Evolutionary conservation across 2,888 invertebrate genomes (phyloP).

Genomic region (Plebejus anna): DNA sequence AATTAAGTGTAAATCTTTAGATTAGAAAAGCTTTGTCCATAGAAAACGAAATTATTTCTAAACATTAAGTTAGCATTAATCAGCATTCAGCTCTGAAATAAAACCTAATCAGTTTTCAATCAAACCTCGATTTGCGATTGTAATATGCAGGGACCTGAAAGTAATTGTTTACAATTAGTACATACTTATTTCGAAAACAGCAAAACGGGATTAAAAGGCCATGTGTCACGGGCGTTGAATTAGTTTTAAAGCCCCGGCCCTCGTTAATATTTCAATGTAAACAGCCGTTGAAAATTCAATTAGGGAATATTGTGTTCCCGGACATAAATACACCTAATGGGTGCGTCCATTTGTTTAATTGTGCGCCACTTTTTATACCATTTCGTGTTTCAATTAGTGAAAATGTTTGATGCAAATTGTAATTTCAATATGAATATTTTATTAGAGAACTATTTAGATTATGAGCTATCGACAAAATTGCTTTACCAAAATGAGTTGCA

Average conservation of each 20-base stretch:
- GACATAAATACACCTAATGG: constrained; percentile 18
- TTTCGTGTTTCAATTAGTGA: constrained; percentile 13
- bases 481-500: too few relatives aligned
- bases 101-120: too few relatives aligned
- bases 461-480: too few relatives aligned
- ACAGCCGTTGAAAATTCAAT: constrained; percentile 28
- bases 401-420: background rate
- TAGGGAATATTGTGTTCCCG: constrained; percentile 18
- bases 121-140: too few relatives aligned
- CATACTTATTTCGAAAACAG: too few relatives aligned
- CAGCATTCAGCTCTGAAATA: too few relatives aligned
- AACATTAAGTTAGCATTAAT: too few relatives aligned
- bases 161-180: background rate
- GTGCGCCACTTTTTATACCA: constrained; percentile 16
- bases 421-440: background rate
- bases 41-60: too few relatives aligned
- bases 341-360: constrained; percentile 19
- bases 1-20: too few relatives aligned
- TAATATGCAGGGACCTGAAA: background rate
- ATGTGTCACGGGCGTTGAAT: background rate
- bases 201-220: background rate
- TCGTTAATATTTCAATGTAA: constrained; percentile 25
- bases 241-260: constrained; percentile 17
- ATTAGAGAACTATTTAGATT: background rate
- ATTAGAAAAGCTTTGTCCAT: too few relatives aligned